Percentiles rank a stretch among this genome's conserved stretches.
phyloP scores from a whole-genome alignment of 2,797 vertebrate genomes.

The Babyrousa celebensis region DNA sequence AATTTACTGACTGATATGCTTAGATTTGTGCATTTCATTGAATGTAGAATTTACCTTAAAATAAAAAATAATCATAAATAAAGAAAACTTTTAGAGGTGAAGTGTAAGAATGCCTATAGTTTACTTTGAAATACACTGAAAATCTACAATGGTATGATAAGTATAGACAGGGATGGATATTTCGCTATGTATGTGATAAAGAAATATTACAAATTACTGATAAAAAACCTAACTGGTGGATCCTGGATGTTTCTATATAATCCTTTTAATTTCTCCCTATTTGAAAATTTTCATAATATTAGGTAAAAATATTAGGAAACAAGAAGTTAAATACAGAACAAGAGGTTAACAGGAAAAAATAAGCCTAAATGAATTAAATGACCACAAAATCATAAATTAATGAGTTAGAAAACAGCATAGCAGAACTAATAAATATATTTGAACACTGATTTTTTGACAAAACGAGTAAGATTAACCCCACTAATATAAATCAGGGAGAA shows the following conservation, averaged over 20 bases:
- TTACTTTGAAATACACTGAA: slow-evolving; percentile 16
- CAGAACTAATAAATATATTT: neutral
- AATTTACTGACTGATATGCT: neutral
- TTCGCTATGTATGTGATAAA: neutral
- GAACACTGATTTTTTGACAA: neutral
- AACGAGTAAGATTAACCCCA: slow-evolving; percentile 24
- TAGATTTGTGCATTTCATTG: neutral
- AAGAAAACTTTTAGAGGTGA: neutral
- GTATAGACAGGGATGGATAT: neutral
- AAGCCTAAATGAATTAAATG: neutral
- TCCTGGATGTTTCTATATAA: neutral
- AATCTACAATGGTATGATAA: neutral
- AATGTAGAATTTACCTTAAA: neutral
- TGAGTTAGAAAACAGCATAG: neutral
- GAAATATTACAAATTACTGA: neutral
- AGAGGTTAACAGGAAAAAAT: neutral
- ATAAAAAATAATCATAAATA: neutral
- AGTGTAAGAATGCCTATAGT: neutral
- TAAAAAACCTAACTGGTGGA: neutral
- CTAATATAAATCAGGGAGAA: neutral
- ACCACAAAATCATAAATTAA: neutral
- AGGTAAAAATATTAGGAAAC: neutral
- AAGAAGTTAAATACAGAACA: neutral
- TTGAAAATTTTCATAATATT: neutral
- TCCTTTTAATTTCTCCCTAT: neutral